Evolutionary conservation across 2,888 invertebrate species (phyloP), one percentile per base, ranked within the genome.

Genomic region (Acanthosepion lycidas): DNA sequence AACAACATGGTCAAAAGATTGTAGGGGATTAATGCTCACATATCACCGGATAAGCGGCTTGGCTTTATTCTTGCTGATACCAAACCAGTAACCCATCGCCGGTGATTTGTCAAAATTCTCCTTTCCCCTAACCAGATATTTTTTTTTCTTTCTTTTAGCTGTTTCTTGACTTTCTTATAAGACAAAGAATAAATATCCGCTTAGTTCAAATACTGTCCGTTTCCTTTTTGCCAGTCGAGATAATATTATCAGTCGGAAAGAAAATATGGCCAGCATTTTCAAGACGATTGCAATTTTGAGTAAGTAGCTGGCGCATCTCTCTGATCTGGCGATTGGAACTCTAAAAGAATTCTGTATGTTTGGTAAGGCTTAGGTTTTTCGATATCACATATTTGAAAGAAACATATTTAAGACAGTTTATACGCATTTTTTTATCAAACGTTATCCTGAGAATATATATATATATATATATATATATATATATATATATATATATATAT

Each of bases 21-120:
- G 15, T 2, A n/a, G 18, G n/a, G 78, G 78, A 78, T 78, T 78
- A 78, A 78, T 33, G 78, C 78, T 78, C 78, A 78, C 78, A 78
- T 78, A 78, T 78, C 78, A 78, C 78, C 33, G 78, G 78, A 78
- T 78, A 78, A 78, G 78, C 78, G 78, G 78, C n/a, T 33, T 78
- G 78, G 78, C 78, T 78, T 78, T n/a, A 78, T 78, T n/a, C 78
- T 78, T 78, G 12, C 78, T 78, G n/a, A 78, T 78, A 78, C 78
- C n/a, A 15, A n/a, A n/a, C 12, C 78, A 33, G 78, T 78, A 78
- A 78, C n/a, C 78, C n/a, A 78, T 78, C 78, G 78, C 78, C n/a
- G n/a, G 78, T 78, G 78, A 78, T 78, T 78, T 78, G 78, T 78
- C 78, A 78, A 78, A 78, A 78, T n/a, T 23, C 78, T 33, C n/a